Evolutionary conservation across 2,888 invertebrate species (phyloP), one percentile per base, ranked within the genome.

Genomic region (Opisthograptis luteolata): DNA sequence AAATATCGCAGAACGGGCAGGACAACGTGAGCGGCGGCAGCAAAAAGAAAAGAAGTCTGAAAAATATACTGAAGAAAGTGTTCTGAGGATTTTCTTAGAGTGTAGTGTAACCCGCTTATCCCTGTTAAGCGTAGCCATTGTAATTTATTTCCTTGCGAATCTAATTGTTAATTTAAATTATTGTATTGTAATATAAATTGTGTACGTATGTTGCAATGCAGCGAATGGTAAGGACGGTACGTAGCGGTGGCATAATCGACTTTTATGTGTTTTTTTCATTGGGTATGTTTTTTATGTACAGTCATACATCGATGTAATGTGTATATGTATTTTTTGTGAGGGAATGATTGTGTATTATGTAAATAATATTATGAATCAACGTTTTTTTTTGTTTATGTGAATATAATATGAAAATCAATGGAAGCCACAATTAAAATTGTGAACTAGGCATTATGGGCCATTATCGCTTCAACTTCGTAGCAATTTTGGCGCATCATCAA

Each of bases 11-110:
- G 22, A 84, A 82, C 50, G 85, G 86, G 10, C 82, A 73, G 9
- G 50, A 51, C 25, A 79, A 64, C 17, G 80, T 83, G 25, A 72
- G 61, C 42, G 83, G 68, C 44, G 70, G 76, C 19, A 70, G 78
- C 52, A 94, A 93, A 68, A 95, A 94, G 78, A 91, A 88, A 68
- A 93, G 94, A 72, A 92, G 94, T 70, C 91, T 96, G 61, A 95
- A 94, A 79, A 94, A 94, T 83, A 93, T 96, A 77, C 92, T 96
- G 74, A 95, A 93, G 68, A 96, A 95, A 91, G 94, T 96, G 76
- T 96, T 96, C 91, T 95, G 92, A 93, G 64, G 60, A 70, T 66
- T 60, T 58, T 46, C 34, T 44, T 34, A 41, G 49, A 58, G 32
- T 42, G 41, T 47, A 44, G 39, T 53, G 44, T n/a, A 47, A 39